Evolutionary conservation across 2,888 invertebrate genomes (phyloP).

Genomic region (Pristionchus maxplancki): DNA sequence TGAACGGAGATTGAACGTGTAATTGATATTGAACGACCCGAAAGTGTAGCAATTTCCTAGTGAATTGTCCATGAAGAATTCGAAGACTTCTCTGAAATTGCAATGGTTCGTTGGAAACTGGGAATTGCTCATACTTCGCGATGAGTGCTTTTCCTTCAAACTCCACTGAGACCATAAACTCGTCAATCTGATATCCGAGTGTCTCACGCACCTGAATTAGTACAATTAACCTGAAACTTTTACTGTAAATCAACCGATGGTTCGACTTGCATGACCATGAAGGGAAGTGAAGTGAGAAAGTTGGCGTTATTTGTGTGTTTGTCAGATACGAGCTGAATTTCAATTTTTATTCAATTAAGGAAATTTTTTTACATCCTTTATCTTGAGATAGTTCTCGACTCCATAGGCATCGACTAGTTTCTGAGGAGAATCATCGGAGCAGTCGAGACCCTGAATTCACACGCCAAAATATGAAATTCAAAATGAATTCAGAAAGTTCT

Average conservation of each 20-base stretch:
- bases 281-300: slow-evolving; percentile 30
- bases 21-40: slow-evolving; percentile 18
- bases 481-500: neutral
- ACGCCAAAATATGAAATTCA: neutral
- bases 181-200: slow-evolving; percentile 7
- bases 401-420: slow-evolving; percentile 11
- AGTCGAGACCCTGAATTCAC: neutral
- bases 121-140: neutral
- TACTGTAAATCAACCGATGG: neutral
- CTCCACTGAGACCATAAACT: neutral
- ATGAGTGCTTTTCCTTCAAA: neutral
- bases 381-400: slow-evolving; percentile 41
- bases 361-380: neutral
- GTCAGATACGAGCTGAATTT: neutral
- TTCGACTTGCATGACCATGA: slow-evolving; percentile 12
- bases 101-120: neutral
- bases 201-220: neutral
- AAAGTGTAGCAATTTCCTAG: slow-evolving; percentile 25
- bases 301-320: neutral
- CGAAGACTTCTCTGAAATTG: neutral
- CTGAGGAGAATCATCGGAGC: slow-evolving; percentile 27
- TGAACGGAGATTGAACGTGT: neutral
- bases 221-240: neutral
- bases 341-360: neutral
- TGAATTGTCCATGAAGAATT: slow-evolving; percentile 26